Evolutionary conservation across 2,888 invertebrate genomes (phyloP).

Genomic region (Drosophila nr. perissopoda): DNA sequence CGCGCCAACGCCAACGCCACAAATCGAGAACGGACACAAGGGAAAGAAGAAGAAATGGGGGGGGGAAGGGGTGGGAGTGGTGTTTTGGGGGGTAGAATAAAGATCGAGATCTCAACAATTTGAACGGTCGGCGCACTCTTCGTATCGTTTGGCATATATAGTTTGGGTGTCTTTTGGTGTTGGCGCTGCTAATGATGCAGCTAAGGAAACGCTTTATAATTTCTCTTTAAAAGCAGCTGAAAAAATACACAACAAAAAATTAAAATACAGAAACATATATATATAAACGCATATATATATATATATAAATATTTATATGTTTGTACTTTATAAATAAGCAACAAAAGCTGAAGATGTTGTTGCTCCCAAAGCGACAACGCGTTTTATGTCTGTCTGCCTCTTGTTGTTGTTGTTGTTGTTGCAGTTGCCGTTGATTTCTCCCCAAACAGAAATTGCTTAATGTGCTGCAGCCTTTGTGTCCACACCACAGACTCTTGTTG

Average conservation of each 20-base stretch:
- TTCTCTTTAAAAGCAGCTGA: slow-evolving; percentile 73
- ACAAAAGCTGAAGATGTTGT: slow-evolving; percentile 69
- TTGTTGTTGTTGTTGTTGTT: slow-evolving; percentile 26
- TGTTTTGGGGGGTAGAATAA: background rate
- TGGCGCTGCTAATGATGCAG: slow-evolving; percentile 84
- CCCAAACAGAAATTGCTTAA: slow-evolving; percentile 65
- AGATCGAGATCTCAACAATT: slow-evolving; percentile 51
- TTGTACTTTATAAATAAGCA: slow-evolving; percentile 55
- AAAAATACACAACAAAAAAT: slow-evolving; percentile 7
- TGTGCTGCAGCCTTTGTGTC: slow-evolving; percentile 70
- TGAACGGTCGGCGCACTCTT: slow-evolving; percentile 40
- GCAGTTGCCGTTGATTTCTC: slow-evolving; percentile 43
- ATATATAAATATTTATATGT: slow-evolving; percentile 20
- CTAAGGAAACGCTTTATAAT: slow-evolving; percentile 84
- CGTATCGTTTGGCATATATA: slow-evolving; percentile 41
- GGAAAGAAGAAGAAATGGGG: slow-evolving; percentile 3
- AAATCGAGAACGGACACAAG: slow-evolving; percentile 28
- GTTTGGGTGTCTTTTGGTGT: slow-evolving; percentile 82
- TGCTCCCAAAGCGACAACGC: slow-evolving; percentile 50
- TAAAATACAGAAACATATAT: slow-evolving; percentile 19
- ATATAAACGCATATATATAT: slow-evolving; percentile 11
- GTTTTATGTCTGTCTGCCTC: slow-evolving; percentile 5
- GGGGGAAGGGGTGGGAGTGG: background rate
- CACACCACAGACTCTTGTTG: slow-evolving; percentile 8
- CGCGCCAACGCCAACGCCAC: slow-evolving; percentile 76